Evolutionary conservation across 2,797 vertebrate genomes (phyloP), one percentile per base, ranked within the genome.

Genomic region (Anguilla marmorata): DNA sequence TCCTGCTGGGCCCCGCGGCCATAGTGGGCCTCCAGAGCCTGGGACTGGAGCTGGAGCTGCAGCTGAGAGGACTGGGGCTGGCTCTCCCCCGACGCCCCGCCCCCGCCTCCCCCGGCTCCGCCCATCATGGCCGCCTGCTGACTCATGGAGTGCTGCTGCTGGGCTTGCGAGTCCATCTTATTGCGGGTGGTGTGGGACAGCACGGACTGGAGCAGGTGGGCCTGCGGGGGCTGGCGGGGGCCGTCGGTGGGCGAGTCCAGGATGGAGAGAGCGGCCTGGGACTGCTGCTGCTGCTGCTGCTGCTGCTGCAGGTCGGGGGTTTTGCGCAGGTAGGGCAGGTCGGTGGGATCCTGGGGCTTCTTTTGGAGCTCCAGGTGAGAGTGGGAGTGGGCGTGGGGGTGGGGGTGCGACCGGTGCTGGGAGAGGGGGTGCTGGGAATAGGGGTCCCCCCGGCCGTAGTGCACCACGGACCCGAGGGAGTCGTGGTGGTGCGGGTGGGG

Each of bases 381-480:
- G 90, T 96, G 97, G 82, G 96, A 86, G 1, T 96, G 84, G 56
- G 89, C 89, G 45, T 91, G 86, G 74, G 94, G 91, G 37, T 94
- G 96, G 85, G 95, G 94, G 24, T 96, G 95, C n/a, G 97, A 95
- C 3, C 96, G 92, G 92, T 97, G 97, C 74, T 97, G 96, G 54
- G 95, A 90, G 88, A 91, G 96, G 90, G 91, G 93, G 93, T 95
- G 96, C 87, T 96, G 96, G 58, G 92, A 95, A 93, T 95, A 97
- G 0, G 93, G 96, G 91, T 94, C 97, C 3, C 89, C 96, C 41
- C 93, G 95, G 30, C 97, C 95, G 72, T 97, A 98, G 85, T 98
- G 97, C 87, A 99, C 98, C 1, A 98, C 98, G 0, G 98, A 98
- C 72, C 97, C 96, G 56, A 97, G 94, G 90, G 96, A 94, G 91